Evolutionary conservation across 2,113 vertebrate species (phyloP).

Genomic region (Gobius niger): DNA sequence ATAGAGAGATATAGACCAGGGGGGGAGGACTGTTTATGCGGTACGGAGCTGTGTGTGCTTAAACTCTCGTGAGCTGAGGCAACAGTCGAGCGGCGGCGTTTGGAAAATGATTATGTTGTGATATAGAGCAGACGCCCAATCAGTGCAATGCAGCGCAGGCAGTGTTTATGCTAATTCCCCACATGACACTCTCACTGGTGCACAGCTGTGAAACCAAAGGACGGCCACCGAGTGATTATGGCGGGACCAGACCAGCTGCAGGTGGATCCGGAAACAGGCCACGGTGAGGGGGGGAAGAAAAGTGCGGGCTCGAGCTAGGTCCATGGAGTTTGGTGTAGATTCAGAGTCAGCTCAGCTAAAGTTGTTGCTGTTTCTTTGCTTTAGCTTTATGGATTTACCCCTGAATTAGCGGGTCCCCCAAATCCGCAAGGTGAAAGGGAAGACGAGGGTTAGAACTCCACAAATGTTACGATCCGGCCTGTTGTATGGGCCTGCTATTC

Average conservation of each 20-base stretch:
- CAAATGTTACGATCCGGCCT: too few species aligned
- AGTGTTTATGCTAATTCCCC: constrained; percentile 66
- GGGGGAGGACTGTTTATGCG: constrained; percentile 43
- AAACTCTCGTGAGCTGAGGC: constrained; percentile 27
- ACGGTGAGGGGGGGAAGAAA: constrained; percentile 50
- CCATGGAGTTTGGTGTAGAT: too few species aligned
- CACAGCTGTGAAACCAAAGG: constrained; percentile 71
- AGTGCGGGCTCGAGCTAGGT: constrained; percentile 17
- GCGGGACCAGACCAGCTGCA: constrained; percentile 71
- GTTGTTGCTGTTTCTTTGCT: too few species aligned
- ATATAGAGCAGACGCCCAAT: constrained; percentile 39
- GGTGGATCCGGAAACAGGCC: constrained; percentile 47
- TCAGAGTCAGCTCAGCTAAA: too few species aligned
- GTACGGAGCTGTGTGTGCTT: constrained; percentile 15
- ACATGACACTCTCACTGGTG: constrained; percentile 61
- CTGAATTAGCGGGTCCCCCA: too few species aligned
- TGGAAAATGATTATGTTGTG: constrained; percentile 53
- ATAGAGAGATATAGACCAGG: constrained; percentile 35
- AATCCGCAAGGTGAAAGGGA: too few species aligned
- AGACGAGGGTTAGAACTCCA: too few species aligned
- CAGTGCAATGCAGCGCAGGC: constrained; percentile 13
- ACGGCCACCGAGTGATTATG: constrained; percentile 72
- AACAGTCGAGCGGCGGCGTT: constrained; percentile 25
- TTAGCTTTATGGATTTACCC: too few species aligned
- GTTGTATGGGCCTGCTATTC: too few species aligned